These are phyloP conservation scores for Dorcus parallelipipedus DNA, from an alignment of 2,888 invertebrate species.

Conservation along the genomic window DNA sequence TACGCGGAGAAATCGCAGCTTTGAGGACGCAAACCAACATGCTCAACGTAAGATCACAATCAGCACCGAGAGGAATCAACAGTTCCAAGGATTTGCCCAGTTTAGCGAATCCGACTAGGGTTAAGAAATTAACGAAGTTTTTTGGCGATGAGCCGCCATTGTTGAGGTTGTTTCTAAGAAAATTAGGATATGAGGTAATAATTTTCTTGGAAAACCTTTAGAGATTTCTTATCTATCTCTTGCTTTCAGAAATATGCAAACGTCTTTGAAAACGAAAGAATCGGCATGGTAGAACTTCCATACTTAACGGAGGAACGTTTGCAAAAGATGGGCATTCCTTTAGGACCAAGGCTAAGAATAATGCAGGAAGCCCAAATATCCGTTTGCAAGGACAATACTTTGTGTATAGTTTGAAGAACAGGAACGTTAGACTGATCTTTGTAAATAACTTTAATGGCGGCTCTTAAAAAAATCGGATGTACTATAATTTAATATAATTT, in stretches of 20 bases:
- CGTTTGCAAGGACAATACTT: constrained; percentile 60
- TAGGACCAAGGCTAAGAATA: constrained; percentile 84
- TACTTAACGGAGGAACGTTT: constrained; percentile 86
- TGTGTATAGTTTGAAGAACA: constrained; percentile 57
- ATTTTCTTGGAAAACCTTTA: background rate
- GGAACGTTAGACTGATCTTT: constrained; percentile 1
- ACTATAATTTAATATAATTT: constrained; percentile 13
- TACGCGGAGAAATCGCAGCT: constrained; percentile 77
- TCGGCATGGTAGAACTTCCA: constrained; percentile 86
- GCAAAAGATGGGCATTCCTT: constrained; percentile 84
- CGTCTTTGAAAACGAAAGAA: constrained; percentile 79
- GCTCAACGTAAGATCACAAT: constrained; percentile 63
- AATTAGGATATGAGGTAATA: constrained; percentile 84
- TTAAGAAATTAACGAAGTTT: constrained; percentile 87
- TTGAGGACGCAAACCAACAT: constrained; percentile 66
- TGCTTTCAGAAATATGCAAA: constrained; percentile 77
- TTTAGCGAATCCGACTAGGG: constrained; percentile 81
- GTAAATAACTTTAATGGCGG: constrained; percentile 28
- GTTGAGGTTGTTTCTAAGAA: constrained; percentile 82
- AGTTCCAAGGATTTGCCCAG: constrained; percentile 62
- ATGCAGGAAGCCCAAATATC: constrained; percentile 78
- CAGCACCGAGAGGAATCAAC: constrained; percentile 56
- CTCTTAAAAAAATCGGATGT: constrained; percentile 28
- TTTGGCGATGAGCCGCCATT: constrained; percentile 92
- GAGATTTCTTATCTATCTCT: constrained; percentile 4